Evolutionary conservation across 1,140 invertebrate genomes (phyloP).

Genomic region (Hylaeus anthracinus): DNA sequence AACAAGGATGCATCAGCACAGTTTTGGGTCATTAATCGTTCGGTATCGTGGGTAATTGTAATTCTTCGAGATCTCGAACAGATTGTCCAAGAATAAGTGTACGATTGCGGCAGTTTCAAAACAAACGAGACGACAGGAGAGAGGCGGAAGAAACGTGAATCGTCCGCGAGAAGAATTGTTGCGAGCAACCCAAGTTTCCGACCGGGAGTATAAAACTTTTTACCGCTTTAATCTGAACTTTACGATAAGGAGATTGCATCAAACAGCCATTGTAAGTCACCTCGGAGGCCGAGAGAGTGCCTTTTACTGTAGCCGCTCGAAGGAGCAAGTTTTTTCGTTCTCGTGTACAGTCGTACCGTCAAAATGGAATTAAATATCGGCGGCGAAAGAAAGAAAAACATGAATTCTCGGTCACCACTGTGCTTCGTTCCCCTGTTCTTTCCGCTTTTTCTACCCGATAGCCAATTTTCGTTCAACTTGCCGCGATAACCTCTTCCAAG

Average conservation of each 20-base stretch:
- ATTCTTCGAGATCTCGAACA: constrained; percentile 18
- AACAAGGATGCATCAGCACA: too few species aligned
- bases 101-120: not conserved
- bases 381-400: not conserved
- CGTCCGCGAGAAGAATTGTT: constrained; percentile 17
- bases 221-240: constrained; percentile 62
- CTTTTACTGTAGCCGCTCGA: constrained; percentile 43
- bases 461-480: not conserved
- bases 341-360: constrained; percentile 12
- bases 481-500: not conserved
- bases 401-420: not conserved
- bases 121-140: not conserved
- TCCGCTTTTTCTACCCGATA: not conserved
- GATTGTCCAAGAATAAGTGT: constrained; percentile 17
- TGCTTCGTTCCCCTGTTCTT: not conserved
- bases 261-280: constrained; percentile 55
- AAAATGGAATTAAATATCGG: constrained; percentile 51
- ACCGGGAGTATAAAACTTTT: constrained; percentile 42
- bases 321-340: constrained; percentile 27
- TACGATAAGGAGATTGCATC: constrained; percentile 65
- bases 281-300: constrained; percentile 22
- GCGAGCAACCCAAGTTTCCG: constrained; percentile 37
- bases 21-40: constrained; percentile 24
- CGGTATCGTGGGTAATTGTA: constrained; percentile 40
- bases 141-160: not conserved